Percentiles rank a stretch among this genome's conserved stretches.
These are phyloP conservation scores for Andinoacara biseriatus DNA, from an alignment of 2,113 vertebrate species.

Conservation along the genomic window DNA sequence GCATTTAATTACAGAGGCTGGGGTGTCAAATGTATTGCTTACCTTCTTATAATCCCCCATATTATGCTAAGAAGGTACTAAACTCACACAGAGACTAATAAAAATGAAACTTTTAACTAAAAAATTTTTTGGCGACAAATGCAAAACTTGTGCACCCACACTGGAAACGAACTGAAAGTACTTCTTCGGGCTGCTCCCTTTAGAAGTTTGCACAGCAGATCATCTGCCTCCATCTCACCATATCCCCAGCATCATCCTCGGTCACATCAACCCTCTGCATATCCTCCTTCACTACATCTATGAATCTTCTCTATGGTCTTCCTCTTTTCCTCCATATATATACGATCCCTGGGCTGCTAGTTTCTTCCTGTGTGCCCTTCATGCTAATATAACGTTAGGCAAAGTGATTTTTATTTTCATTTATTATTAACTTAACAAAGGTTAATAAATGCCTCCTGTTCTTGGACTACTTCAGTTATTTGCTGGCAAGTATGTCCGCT, in stretches of 20 bases:
- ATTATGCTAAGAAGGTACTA: background rate
- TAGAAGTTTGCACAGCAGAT: background rate
- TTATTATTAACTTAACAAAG: background rate
- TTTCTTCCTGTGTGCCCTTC: background rate
- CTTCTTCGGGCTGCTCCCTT: background rate
- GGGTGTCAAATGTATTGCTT: background rate
- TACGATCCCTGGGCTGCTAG: background rate
- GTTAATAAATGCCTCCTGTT: background rate
- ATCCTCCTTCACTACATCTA: background rate
- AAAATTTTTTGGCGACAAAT: background rate
- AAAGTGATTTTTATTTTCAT: background rate
- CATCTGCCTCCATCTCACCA: background rate
- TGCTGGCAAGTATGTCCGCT: background rate
- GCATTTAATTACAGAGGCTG: background rate
- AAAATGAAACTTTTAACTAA: background rate
- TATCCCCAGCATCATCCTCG: background rate
- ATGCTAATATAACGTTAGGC: accelerated
- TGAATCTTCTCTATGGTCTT: background rate
- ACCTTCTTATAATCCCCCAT: background rate
- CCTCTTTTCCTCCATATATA: background rate
- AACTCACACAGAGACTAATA: background rate
- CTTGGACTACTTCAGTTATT: constrained; percentile 1
- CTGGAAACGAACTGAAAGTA: background rate
- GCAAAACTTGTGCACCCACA: background rate
- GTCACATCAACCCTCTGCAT: background rate